Base-by-base conservation (phyloP, 2,797 vertebrate genomes). In the Spatula versicolor region DNA sequence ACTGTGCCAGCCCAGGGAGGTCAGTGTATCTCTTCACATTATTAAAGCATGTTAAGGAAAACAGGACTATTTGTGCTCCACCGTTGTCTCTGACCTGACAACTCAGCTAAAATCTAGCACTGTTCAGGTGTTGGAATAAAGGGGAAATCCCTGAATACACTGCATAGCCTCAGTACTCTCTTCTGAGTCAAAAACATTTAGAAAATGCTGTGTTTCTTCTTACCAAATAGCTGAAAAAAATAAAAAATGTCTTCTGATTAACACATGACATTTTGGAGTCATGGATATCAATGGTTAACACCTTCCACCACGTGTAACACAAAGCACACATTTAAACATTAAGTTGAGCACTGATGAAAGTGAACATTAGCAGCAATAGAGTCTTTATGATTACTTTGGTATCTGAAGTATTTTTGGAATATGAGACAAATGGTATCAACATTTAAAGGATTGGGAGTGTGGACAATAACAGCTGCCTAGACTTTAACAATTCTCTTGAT, bases 261-360 rank as follows among this genome's bases (percentile, higher is more conserved):
- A n/a, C 31, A 37, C 18, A 12, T 58, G n/a, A 64, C 68, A 21
- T 37, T 43, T 26, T 28, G 35, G 35, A 18, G 31, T 64, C 31
- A 12, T 7, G 6, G 69, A 37, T 83, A n/a, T 54, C 11, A 8
- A 63, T 12, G 37, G 30, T 30, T 59, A 75, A 45, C 41, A 25
- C 35, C 56, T 16, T 33, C 46, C 2, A 1, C 18, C 23, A 26
- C 0, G 8, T 1, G 0, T 26, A 46, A 43, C 17, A 9, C 23
- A 50, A 58, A 66, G 30, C 68, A 26, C 2, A 35, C 35, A n/a
- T 69, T 74, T 83, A 86, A 74, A 55, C 20, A 13, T 25, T 26
- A 60, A 30, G 21, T 35, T 28, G 35, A 71, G 56, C 41, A n/a
- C 14, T 1, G 3, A 56, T 41, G 59, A n/a, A 67, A 81, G 9